Evolutionary conservation across 2,888 invertebrate species (phyloP), one percentile per base, ranked within the genome.

Genomic region (Ormia ochracea): DNA sequence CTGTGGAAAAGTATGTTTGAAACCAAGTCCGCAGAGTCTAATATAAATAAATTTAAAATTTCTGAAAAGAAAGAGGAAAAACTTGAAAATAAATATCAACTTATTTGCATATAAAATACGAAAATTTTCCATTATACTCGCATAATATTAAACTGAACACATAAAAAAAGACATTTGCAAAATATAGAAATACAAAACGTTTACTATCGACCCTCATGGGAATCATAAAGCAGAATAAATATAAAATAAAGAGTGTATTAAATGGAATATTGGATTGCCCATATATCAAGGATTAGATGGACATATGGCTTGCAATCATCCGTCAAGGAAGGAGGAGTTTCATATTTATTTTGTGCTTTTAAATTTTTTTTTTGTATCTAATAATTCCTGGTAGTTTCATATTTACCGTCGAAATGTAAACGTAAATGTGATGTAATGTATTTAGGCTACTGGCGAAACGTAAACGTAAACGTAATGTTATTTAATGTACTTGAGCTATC

Each of bases 11-110:
- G 28, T 69, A 17, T 66, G 58, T 58, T 23, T 74, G 52, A 31
- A 59, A 58, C 48, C 19, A 23, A 73, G 68, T 76, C 80, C 80
- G 72, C 56, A 63, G 76, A 72, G 80, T 76, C 72, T 72, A 76
- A 72, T 80, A 80, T 80, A 80, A 80, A 80, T 75, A 80, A 80
- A 73, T 76, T 80, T 76, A n/a, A 63, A 68, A 72, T 75, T 80
- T 65, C 61, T 80, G 72, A 48, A 68, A 73, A 50, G 19, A 56
- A 41, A 69, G 63, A n/a, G 12, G 41, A 19, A 43, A 52, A 61
- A 65, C 48, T 65, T 14, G 58, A 73, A 63, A 68, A 61, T 63
- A 72, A 80, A 80, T 68, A 66, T 80, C 66, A 76, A 75, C 75
- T 38, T 70, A 80, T 80, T 80, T 80, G 80, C 76, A 80, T 80